Evolutionary conservation across 2,113 vertebrate genomes (phyloP).

Genomic region (Malurus melanocephalus): DNA sequence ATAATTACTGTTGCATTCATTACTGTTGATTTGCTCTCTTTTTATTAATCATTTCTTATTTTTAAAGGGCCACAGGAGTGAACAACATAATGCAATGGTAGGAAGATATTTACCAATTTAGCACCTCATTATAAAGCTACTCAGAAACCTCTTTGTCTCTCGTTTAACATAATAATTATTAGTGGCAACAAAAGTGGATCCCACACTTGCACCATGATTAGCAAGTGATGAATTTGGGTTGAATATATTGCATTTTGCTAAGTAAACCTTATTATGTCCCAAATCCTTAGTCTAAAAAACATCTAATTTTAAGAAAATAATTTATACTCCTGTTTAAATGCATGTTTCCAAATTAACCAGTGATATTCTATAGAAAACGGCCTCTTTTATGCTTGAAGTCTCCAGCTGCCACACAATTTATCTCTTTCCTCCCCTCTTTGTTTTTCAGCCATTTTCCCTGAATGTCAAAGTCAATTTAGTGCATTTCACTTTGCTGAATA

Average conservation of each 20-base stretch:
- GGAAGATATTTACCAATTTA: slow-evolving; percentile 53
- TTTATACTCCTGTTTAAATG: slow-evolving; percentile 47
- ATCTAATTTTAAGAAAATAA: slow-evolving; percentile 57
- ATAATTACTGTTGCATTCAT: slow-evolving; percentile 47
- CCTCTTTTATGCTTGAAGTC: slow-evolving; percentile 67
- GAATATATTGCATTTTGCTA: slow-evolving; percentile 50
- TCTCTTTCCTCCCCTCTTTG: slow-evolving; percentile 78
- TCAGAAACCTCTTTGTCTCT: slow-evolving; percentile 53
- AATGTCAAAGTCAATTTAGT: slow-evolving; percentile 96
- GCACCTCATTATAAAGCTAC: slow-evolving; percentile 49
- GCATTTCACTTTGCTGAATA: slow-evolving; percentile 90
- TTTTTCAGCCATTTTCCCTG: slow-evolving; percentile 86
- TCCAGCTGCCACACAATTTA: slow-evolving; percentile 78
- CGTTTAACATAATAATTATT: slow-evolving; percentile 62
- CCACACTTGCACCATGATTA: slow-evolving; percentile 41
- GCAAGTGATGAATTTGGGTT: slow-evolving; percentile 23
- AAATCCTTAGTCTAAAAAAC: slow-evolving; percentile 36
- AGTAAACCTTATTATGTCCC: slow-evolving; percentile 30
- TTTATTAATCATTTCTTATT: slow-evolving; percentile 57
- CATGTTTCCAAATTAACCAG: slow-evolving; percentile 54
- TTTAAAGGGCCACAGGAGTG: slow-evolving; percentile 41
- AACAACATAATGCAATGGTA: slow-evolving; percentile 29
- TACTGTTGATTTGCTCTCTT: slow-evolving; percentile 38
- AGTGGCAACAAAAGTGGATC: slow-evolving; percentile 51
- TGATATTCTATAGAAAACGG: slow-evolving; percentile 61